Conservation (phyloP, 1,140 invertebrate species). For the Chironomus tepperi region DNA sequence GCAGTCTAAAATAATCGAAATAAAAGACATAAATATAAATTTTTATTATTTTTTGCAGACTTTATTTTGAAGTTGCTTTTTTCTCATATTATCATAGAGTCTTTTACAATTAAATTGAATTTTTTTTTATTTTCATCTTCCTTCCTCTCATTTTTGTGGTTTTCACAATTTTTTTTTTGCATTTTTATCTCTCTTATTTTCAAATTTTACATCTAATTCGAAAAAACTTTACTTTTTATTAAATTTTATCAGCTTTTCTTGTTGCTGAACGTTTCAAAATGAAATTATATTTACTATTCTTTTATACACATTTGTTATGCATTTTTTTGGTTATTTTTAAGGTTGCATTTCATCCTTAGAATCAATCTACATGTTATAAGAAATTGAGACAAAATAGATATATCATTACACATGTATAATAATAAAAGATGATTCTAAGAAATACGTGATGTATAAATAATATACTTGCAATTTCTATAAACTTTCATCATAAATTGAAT, state of each 20-base stretch:
- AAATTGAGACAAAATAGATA: no score
- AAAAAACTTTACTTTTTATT: background rate
- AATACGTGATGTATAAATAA: no score
- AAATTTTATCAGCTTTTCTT: background rate
- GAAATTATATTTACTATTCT: no score
- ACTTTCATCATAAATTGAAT: no score
- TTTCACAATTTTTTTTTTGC: background rate
- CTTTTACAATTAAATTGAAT: slow-evolving; percentile 9
- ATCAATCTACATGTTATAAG: no score
- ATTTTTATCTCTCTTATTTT: background rate
- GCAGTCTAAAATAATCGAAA: no score
- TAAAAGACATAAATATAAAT: background rate
- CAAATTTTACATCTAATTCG: background rate
- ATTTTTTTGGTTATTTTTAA: no score
- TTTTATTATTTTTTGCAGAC: background rate
- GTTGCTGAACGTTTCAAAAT: background rate
- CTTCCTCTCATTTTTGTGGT: background rate
- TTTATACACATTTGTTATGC: no score
- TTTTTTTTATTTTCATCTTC: background rate
- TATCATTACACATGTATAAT: no score
- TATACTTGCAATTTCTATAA: no score
- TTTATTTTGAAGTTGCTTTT: background rate
- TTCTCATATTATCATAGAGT: background rate
- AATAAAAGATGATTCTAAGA: no score
- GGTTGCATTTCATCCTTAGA: no score